phyloP scores from a whole-genome alignment of 2,888 invertebrate species.

The Omphaloscelis lunosa region DNA sequence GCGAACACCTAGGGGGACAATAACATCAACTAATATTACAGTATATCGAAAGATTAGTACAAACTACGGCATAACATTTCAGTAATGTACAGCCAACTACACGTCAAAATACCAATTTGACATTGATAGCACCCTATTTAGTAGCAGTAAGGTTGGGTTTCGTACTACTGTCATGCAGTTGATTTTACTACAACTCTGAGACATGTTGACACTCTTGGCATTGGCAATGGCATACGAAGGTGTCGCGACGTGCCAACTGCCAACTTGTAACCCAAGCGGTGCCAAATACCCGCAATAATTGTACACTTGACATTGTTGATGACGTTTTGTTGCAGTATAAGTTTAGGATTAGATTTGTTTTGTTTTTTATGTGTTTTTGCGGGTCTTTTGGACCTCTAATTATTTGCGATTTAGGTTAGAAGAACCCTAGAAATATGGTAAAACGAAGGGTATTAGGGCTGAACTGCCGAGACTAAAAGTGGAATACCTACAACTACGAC shows the following conservation, averaged over 20 bases:
- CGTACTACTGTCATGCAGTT: slow-evolving; percentile 1
- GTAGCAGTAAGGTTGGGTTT: slow-evolving; percentile 3
- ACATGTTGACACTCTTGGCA: slow-evolving; percentile 58
- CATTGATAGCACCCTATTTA: neutral
- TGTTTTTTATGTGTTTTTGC: neutral
- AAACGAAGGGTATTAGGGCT: neutral
- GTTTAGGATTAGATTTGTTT: neutral
- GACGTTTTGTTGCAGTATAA: neutral
- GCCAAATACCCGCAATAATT: slow-evolving; percentile 59
- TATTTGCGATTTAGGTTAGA: neutral
- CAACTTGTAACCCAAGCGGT: slow-evolving; percentile 49
- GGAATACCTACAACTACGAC: no score
- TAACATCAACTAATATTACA: slow-evolving; percentile 25
- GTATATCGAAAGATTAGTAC: slow-evolving; percentile 35
- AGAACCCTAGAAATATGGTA: no score
- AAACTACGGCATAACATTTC: slow-evolving; percentile 31
- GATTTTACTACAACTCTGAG: slow-evolving; percentile 36
- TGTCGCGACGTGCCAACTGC: slow-evolving; percentile 55
- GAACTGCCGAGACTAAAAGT: neutral
- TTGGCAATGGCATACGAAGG: slow-evolving; percentile 60
- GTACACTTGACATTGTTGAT: slow-evolving; percentile 55
- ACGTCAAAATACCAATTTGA: neutral
- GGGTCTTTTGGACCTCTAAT: neutral
- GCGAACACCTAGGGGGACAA: neutral
- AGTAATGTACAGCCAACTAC: slow-evolving; percentile 18